Percentiles rank a stretch among this genome's conserved stretches.
phyloP scores from a whole-genome alignment of 2,888 invertebrate genomes.

The Listrodromus nycthemerus region DNA sequence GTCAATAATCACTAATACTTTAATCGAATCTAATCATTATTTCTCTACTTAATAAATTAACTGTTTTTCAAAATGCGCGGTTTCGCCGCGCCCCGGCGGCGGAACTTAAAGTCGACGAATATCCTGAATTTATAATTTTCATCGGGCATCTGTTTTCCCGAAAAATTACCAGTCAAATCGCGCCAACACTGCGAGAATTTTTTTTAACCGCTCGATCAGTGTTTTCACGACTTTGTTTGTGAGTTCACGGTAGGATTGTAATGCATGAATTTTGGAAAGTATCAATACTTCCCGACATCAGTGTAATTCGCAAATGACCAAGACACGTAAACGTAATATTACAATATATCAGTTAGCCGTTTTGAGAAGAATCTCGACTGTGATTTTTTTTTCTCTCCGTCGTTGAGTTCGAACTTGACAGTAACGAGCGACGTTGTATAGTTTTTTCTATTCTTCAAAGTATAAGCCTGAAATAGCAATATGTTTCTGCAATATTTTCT shows the following conservation, averaged over 20 bases:
- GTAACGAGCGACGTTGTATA: constrained; percentile 24
- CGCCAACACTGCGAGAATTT: background rate
- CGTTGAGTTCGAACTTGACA: constrained; percentile 5
- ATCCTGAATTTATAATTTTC: background rate
- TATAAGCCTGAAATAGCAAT: constrained; percentile 3
- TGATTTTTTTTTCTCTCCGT: constrained; percentile 53
- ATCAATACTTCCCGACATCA: constrained; percentile 19
- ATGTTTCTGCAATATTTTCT: constrained; percentile 14
- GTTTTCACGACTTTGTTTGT: background rate
- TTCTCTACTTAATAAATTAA: constrained; percentile 42
- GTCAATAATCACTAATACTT: constrained; percentile 7
- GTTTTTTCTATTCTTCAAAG: constrained; percentile 16
- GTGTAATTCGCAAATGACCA: background rate
- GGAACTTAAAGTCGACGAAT: background rate
- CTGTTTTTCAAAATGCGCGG: background rate
- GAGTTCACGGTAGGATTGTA: background rate
- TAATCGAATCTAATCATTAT: constrained; percentile 23
- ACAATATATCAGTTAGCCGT: constrained; percentile 52
- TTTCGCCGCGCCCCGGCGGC: background rate
- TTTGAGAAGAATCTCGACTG: constrained; percentile 58
- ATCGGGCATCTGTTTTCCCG: background rate
- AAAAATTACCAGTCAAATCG: background rate
- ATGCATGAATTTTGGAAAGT: background rate
- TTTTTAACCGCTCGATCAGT: background rate
- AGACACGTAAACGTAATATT: background rate